A percentile compares a stretch with the other conserved stretches of the same genome.
Evolutionary conservation across 2,888 invertebrate species (phyloP).

Genomic region (Lochmaea crataegi): DNA sequence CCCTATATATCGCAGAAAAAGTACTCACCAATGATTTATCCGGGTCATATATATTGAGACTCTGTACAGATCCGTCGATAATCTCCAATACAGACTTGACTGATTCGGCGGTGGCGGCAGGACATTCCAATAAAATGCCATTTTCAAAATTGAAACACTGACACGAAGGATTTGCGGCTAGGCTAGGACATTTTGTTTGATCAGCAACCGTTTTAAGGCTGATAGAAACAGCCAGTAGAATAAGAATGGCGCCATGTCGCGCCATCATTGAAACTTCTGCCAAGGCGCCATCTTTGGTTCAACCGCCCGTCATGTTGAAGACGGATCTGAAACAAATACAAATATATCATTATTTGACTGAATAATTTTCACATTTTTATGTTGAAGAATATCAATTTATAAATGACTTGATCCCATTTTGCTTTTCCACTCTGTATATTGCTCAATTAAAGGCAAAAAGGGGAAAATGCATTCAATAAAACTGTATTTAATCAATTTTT

Average conservation of each 20-base stretch:
- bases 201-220: constrained; percentile 53
- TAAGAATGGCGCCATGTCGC: constrained; percentile 58
- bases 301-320: constrained; percentile 28
- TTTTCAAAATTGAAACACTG: constrained; percentile 94
- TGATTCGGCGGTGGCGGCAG: constrained; percentile 81
- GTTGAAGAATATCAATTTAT: no score
- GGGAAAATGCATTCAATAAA: no score
- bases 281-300: constrained; percentile 49
- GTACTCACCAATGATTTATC: constrained; percentile 77
- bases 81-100: constrained; percentile 79
- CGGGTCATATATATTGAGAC: constrained; percentile 88
- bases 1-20: no score
- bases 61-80: constrained; percentile 79
- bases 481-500: no score
- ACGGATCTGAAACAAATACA: neutral
- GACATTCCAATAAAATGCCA: constrained; percentile 90
- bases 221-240: constrained; percentile 54
- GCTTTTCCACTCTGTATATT: no score
- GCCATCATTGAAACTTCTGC: constrained; percentile 56
- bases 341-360: no score
- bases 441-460: no score
- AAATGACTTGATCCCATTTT: no score
- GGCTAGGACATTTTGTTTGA: constrained; percentile 74
- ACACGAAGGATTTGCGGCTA: constrained; percentile 83
- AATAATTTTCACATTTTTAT: no score